Evolutionary conservation across 2,888 invertebrate genomes (phyloP).

Genomic region (Ryuthela nishihirai): DNA sequence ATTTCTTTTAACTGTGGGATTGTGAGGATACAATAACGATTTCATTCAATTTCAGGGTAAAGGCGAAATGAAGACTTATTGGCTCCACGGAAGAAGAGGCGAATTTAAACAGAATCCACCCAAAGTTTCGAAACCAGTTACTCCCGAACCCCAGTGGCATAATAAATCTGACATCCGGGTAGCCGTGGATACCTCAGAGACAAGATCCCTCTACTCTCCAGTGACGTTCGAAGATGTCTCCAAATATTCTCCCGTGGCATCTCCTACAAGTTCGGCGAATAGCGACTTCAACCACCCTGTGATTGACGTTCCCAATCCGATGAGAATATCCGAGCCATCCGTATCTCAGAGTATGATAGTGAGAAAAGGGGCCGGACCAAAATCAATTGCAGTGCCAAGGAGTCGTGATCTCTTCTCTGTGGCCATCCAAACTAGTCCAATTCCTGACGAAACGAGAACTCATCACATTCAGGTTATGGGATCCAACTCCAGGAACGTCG

Average conservation of each 20-base stretch:
- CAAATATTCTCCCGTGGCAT: conserved; percentile 18
- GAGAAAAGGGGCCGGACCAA: no score
- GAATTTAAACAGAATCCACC: not conserved
- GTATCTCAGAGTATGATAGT: no score
- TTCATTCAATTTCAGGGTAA: conserved; percentile 34
- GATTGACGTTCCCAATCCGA: not conserved
- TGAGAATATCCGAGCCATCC: conserved; percentile 13
- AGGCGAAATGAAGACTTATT: conserved; percentile 39
- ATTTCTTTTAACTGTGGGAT: no score
- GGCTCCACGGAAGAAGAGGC: conserved; percentile 26
- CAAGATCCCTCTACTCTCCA: conserved; percentile 31
- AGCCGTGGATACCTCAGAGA: not conserved
- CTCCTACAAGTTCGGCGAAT: conserved; percentile 16
- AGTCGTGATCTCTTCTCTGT: no score
- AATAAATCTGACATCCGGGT: not conserved
- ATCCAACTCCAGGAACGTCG: not conserved
- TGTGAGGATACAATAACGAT: no score
- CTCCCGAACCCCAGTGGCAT: not conserved
- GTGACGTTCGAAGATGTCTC: conserved; percentile 33
- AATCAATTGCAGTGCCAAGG: no score
- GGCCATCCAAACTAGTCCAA: no score
- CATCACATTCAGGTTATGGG: not conserved
- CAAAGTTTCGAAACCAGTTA: not conserved
- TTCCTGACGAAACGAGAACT: not conserved
- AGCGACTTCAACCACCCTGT: conserved; percentile 9